A percentile compares a stretch with the other conserved stretches of the same genome.
Conservation (phyloP, 2,113 vertebrate genomes). For the Leiothrix lutea region DNA sequence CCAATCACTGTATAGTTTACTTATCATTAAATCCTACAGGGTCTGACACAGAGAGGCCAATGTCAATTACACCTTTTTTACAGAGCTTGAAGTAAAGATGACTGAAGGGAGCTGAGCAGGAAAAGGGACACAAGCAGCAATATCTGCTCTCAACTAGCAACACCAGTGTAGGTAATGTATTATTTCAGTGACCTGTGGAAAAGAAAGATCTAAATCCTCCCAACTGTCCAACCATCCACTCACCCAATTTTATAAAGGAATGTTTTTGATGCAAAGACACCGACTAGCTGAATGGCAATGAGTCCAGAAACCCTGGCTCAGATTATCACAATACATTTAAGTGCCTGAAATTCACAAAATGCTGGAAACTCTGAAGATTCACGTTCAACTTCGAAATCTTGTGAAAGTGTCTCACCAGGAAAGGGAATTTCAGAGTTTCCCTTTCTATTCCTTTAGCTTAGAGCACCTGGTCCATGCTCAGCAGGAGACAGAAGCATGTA, state of each 20-base stretch:
- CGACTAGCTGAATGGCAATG: not conserved
- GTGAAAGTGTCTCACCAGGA: not conserved
- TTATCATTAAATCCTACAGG: conserved; percentile 7
- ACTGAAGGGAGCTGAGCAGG: not conserved
- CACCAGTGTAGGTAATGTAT: not conserved
- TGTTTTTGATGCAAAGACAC: not conserved
- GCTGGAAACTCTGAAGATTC: not conserved
- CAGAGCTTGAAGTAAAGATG: not conserved
- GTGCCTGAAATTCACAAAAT: not conserved
- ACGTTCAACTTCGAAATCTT: not conserved
- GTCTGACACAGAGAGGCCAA: not conserved
- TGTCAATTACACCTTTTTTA: conserved; percentile 23
- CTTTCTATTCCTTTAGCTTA: not conserved
- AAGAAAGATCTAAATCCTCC: not conserved
- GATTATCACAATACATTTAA: not conserved
- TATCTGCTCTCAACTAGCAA: not conserved
- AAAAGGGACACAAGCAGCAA: not conserved
- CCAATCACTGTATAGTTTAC: not conserved
- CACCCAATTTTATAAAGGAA: not conserved
- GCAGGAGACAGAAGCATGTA: not conserved
- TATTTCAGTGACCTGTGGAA: not conserved
- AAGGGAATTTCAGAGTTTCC: not conserved
- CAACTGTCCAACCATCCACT: not conserved
- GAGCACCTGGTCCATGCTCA: not conserved
- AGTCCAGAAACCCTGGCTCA: not conserved